Base-by-base conservation (phyloP, 2,113 vertebrate species). In the Sula dactylatra region DNA sequence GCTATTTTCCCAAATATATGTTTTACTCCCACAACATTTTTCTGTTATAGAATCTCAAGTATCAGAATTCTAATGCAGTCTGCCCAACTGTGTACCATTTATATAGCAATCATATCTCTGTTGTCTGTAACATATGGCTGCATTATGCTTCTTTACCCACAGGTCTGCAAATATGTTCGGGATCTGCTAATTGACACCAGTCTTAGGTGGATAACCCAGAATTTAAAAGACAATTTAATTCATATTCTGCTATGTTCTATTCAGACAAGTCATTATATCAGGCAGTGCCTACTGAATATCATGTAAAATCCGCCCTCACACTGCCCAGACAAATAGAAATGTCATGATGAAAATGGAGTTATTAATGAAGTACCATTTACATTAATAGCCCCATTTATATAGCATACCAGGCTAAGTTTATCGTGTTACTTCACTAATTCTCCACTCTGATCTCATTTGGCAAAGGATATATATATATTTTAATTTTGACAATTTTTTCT, bases 331-430 rank as follows among this genome's bases (percentile, higher is more conserved):
- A 87, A 89, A 92, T 91, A 91, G 86, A 96, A 90, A 84, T 58
- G 82, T 94, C 94, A 88, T 58, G 88, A 88, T 4, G 6, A 91
- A 94, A 96, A 94, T 81, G 13, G 70, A 93, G 81, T 94, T 91
- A 94, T 92, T 94, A 96, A 96, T 96, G 73, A 97, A 96, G 52
- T 56, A 93, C 44, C 73, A 96, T 94, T 92, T 82, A 54, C 73
- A 95, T 93, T 94, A 92, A 93, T 92, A 94, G 66, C 5, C n/a
- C 36, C 71, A 93, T 88, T 97, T 83, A 74, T 92, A 92, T 49
- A 93, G 32, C 62, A 54, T 65, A 93, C 25, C 14, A 84, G 36
- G n/a, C 25, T 87, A 93, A 91, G 34, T 88, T 92, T 95, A 87
- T 82, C 3, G 0, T 72, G n/a, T 89, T 91, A 58, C 77, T 74